A percentile compares a stretch with the other conserved stretches of the same genome.
Evolutionary conservation across 2,888 invertebrate species (phyloP).

Genomic region (Caenorhabditis sinica): DNA sequence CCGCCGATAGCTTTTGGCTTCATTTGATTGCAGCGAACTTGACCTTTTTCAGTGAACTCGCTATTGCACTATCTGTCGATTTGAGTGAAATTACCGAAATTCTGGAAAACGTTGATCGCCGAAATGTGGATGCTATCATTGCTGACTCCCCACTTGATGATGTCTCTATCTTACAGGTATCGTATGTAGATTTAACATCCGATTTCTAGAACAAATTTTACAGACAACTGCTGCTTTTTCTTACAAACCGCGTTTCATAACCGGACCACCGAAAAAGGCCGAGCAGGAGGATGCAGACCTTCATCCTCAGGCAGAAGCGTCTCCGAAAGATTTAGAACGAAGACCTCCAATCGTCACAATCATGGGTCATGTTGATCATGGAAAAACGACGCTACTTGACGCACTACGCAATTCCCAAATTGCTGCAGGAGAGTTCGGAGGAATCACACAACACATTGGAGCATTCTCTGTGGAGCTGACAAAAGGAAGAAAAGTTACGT

Average conservation of each 20-base stretch:
- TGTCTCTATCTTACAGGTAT: conserved; percentile 66
- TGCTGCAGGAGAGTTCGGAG: conserved; percentile 95
- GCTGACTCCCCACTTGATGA: conserved; percentile 66
- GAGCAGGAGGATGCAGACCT: conserved; percentile 64
- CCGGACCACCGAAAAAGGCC: conserved; percentile 55
- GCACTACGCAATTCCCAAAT: conserved; percentile 88
- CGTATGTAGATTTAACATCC: too few relatives aligned
- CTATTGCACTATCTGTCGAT: conserved; percentile 66
- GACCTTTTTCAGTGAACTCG: conserved; percentile 69
- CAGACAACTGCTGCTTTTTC: conserved; percentile 69
- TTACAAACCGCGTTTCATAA: conserved; percentile 70
- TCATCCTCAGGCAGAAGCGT: conserved; percentile 86
- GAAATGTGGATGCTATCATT: conserved; percentile 68
- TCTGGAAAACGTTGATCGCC: conserved; percentile 68
- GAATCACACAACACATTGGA: conserved; percentile 99
- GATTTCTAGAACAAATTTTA: not conserved
- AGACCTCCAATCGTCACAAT: conserved; percentile 97
- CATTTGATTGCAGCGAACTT: not conserved
- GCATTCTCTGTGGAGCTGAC: conserved; percentile 89
- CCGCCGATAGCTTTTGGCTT: not conserved
- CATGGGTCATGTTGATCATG: conserved; percentile 99
- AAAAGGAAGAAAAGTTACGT: conserved; percentile 87
- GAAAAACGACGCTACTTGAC: conserved; percentile 94
- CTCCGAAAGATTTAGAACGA: conserved; percentile 87
- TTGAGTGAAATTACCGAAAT: conserved; percentile 72